phyloP scores from a whole-genome alignment of 2,797 vertebrate species.

The Phoeniculus purpureus region DNA sequence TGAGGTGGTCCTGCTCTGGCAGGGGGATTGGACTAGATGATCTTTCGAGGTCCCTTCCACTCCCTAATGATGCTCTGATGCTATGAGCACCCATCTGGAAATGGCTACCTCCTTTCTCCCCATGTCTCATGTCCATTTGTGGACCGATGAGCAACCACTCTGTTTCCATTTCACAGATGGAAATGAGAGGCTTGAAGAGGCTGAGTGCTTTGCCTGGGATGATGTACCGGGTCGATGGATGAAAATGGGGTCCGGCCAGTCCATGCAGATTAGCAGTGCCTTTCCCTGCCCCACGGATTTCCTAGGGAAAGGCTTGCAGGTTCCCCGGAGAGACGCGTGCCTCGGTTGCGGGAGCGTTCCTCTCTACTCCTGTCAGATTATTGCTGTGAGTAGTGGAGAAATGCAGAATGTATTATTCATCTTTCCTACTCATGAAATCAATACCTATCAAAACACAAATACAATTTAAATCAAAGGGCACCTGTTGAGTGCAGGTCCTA shows the following conservation, averaged over 20 bases:
- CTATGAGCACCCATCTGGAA: not conserved
- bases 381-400: constrained; percentile 32
- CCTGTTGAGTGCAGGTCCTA: constrained; percentile 64
- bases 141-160: not conserved
- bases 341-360: not conserved
- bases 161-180: not conserved
- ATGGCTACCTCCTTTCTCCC: not conserved
- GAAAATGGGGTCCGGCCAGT: not conserved
- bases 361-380: constrained; percentile 50
- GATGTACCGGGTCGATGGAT: constrained; percentile 19
- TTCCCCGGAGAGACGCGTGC: not conserved
- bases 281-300: constrained; percentile 16
- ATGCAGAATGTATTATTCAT: constrained; percentile 68
- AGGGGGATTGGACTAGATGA: no score
- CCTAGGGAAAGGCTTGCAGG: not conserved
- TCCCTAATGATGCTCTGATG: no score
- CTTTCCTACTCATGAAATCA: constrained; percentile 64
- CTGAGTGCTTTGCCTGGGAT: not conserved
- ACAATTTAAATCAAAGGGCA: constrained; percentile 70
- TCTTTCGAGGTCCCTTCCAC: no score
- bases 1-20: no score
- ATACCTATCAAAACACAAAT: constrained; percentile 70
- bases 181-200: not conserved
- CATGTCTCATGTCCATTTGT: not conserved
- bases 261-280: not conserved